Evolutionary conservation across 2,888 invertebrate species (phyloP).

Genomic region (Pachydiplax longipennis): DNA sequence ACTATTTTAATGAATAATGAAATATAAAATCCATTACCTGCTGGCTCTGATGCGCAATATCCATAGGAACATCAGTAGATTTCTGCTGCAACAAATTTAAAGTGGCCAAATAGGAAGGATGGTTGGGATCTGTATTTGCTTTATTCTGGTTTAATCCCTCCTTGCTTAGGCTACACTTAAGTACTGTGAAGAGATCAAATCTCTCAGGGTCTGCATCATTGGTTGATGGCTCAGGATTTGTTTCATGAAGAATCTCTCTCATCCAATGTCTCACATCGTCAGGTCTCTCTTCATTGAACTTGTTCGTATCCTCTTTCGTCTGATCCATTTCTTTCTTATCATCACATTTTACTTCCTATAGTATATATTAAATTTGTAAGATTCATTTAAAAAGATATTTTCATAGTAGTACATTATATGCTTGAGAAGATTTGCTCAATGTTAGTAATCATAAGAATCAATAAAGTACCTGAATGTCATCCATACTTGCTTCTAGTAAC

Average conservation of each 20-base stretch:
- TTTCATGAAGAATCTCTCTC: constrained; percentile 13
- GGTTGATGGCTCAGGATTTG: neutral
- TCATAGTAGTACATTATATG: no score
- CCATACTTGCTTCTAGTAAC: no score
- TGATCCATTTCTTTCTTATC: neutral
- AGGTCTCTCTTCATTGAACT: constrained; percentile 10
- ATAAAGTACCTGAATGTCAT: no score
- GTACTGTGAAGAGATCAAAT: constrained; percentile 37
- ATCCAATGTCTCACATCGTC: constrained; percentile 34
- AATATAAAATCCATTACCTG: neutral
- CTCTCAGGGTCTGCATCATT: constrained; percentile 9
- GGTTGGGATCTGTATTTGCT: neutral
- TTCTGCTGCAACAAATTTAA: neutral
- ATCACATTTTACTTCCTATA: neutral
- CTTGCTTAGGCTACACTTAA: neutral
- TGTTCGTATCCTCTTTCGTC: neutral
- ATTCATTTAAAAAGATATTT: no score
- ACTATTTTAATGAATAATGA: no score
- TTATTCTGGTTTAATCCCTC: neutral
- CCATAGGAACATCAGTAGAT: no score
- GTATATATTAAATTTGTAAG: no score
- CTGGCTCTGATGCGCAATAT: neutral
- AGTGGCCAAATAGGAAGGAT: neutral
- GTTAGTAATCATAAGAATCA: no score
- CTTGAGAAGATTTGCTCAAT: no score